A percentile compares a stretch with the other conserved stretches of the same genome.
These are phyloP conservation scores for Corapipo altera DNA, from an alignment of 2,113 vertebrate genomes.

Conservation along the genomic window DNA sequence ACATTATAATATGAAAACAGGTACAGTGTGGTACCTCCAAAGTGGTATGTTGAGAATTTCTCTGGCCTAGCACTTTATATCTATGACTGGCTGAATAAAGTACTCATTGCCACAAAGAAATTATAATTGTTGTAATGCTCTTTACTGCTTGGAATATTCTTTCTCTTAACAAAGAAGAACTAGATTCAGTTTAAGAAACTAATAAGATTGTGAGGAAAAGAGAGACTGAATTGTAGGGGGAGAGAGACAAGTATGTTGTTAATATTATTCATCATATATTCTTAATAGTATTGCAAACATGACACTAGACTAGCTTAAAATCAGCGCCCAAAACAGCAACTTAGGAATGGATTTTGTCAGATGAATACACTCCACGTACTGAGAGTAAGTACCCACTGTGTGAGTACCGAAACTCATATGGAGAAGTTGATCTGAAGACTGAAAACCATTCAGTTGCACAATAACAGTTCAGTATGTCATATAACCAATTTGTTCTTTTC, in stretches of 20 bases:
- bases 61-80: background rate
- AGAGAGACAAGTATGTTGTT: background rate
- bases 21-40: background rate
- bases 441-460: background rate
- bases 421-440: background rate
- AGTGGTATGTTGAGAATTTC: background rate
- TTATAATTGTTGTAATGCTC: background rate
- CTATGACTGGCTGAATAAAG: background rate
- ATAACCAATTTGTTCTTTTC: background rate
- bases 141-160: background rate
- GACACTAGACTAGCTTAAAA: background rate
- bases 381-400: background rate
- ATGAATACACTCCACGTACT: background rate
- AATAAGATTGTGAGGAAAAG: background rate
- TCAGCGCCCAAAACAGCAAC: background rate
- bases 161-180: background rate
- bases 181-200: background rate
- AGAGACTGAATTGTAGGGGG: background rate
- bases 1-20: background rate
- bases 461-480: background rate
- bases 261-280: background rate
- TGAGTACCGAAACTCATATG: background rate
- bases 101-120: background rate
- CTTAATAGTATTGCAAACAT: background rate
- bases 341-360: background rate